Percentiles rank a stretch among this genome's conserved stretches.
Evolutionary conservation across 2,113 vertebrate species (phyloP).

Genomic region (Erythrolamprus reginae): DNA sequence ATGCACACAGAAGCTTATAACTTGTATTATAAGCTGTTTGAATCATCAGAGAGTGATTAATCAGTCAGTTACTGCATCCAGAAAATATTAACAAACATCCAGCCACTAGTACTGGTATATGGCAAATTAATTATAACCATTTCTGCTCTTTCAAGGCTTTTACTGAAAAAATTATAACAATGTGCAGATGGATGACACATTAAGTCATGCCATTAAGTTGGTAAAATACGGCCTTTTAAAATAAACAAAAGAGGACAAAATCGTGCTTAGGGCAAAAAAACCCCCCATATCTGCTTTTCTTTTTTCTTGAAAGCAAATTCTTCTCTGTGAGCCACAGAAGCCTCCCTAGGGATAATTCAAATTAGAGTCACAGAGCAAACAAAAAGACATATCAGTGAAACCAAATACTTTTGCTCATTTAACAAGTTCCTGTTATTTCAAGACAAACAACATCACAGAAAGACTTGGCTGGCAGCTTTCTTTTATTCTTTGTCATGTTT

Average conservation of each 20-base stretch:
- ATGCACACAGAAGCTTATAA: background rate
- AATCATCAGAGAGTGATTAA: background rate
- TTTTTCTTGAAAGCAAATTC: slow-evolving; percentile 17
- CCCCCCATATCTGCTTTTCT: background rate
- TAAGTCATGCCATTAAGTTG: background rate
- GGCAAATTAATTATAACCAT: background rate
- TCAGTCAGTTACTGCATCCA: background rate
- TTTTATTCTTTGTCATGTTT: slow-evolving; percentile 22
- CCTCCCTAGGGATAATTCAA: slow-evolving; percentile 43
- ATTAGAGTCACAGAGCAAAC: slow-evolving; percentile 47
- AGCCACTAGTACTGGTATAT: background rate
- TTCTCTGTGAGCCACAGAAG: slow-evolving; percentile 42
- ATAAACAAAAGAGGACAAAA: slow-evolving; percentile 20
- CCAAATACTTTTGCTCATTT: slow-evolving; percentile 45
- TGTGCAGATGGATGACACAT: slow-evolving; percentile 8
- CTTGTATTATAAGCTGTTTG: background rate
- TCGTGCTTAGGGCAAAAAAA: slow-evolving; percentile 33
- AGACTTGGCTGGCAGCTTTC: slow-evolving; percentile 10
- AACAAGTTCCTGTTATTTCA: slow-evolving; percentile 40
- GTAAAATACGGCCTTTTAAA: background rate
- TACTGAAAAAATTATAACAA: background rate
- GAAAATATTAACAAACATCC: background rate
- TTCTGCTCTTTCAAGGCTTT: background rate
- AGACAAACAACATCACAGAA: slow-evolving; percentile 18
- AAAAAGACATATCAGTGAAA: slow-evolving; percentile 47